Conservation (phyloP, 2,113 vertebrate species). For the Solenodon paradoxus region DNA sequence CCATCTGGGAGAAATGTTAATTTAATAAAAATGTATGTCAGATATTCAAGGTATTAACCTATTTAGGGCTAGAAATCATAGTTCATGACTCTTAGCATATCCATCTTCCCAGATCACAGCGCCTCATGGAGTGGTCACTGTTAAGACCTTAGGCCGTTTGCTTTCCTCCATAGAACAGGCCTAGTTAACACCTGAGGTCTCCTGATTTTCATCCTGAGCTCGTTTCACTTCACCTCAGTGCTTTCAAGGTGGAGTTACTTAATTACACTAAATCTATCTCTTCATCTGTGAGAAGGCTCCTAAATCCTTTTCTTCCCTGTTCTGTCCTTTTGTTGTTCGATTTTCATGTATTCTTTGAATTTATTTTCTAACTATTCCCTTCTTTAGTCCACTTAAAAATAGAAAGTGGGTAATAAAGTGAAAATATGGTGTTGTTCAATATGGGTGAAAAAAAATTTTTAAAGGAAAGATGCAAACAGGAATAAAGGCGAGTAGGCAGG, state of each 20-base stretch:
- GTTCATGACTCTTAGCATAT: neutral
- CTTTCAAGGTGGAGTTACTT: neutral
- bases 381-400: neutral
- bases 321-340: neutral
- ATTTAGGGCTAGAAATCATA: neutral
- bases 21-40: neutral
- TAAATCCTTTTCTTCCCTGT: neutral
- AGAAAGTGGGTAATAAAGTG: neutral
- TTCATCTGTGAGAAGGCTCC: neutral
- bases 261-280: rapidly evolving
- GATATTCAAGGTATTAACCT: neutral
- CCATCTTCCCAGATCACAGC: neutral
- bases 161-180: neutral
- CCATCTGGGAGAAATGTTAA: neutral
- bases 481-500: no score
- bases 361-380: neutral
- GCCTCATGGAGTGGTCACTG: neutral
- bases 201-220: neutral
- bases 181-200: neutral
- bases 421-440: neutral
- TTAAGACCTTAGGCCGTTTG: neutral
- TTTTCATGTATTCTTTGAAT: neutral
- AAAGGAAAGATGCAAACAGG: no score
- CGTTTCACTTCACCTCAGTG: neutral
- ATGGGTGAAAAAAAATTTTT: no score